Percentiles rank a stretch among this genome's conserved stretches.
Evolutionary conservation across 30 jellyfish, hydroid and myxozoan genomes (phyloP).

Genomic region (Nemopilema nomurai): DNA sequence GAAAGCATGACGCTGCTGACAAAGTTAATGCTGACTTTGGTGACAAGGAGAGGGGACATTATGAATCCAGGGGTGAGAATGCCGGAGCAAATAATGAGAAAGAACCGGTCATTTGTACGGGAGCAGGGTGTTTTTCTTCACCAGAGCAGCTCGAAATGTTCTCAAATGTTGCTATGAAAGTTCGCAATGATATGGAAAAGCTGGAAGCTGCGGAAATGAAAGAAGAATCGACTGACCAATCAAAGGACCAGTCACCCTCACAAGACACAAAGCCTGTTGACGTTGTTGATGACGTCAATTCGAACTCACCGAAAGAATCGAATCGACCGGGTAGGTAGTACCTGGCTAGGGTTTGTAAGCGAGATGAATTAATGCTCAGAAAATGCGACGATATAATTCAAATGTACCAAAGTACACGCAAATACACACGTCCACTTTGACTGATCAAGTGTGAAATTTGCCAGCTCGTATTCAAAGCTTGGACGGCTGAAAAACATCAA

Average conservation of each 20-base stretch:
- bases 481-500: no score
- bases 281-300: background rate
- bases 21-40: background rate
- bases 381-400: background rate
- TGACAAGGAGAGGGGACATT: background rate
- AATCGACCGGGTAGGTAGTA: background rate
- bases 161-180: slow-evolving; percentile 41
- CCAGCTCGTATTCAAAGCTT: no score
- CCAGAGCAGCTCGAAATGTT: slow-evolving; percentile 56
- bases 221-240: background rate
- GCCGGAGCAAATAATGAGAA: background rate
- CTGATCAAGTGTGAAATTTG: no score
- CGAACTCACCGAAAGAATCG: background rate
- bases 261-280: background rate
- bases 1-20: background rate
- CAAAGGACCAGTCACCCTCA: background rate
- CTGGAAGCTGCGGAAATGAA: background rate
- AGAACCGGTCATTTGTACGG: slow-evolving; percentile 38
- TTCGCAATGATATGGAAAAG: slow-evolving; percentile 23
- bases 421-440: no score
- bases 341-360: background rate
- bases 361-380: background rate
- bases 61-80: background rate
- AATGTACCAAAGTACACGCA: no score
- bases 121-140: slow-evolving; percentile 70